Percentiles rank a stretch among this genome's conserved stretches.
These are phyloP conservation scores for Sipha flava DNA, from an alignment of 1,140 invertebrate genomes.

Conservation along the genomic window DNA sequence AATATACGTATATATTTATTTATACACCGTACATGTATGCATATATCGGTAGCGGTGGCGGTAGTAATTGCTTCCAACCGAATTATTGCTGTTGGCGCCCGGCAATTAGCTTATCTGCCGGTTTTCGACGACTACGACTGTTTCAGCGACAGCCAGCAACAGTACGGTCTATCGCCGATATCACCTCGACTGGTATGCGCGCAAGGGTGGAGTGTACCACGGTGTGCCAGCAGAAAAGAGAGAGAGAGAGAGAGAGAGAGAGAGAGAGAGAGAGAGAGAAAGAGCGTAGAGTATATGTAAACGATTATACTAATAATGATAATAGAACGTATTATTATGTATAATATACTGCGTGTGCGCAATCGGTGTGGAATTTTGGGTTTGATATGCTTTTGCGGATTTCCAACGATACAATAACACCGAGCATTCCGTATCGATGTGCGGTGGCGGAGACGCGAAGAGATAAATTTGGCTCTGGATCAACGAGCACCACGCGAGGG, in stretches of 20 bases:
- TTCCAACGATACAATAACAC: constrained; percentile 17
- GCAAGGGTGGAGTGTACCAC: too few species aligned
- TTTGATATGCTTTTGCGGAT: constrained; percentile 18
- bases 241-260: too few species aligned
- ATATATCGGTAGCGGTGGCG: background rate
- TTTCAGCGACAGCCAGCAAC: too few species aligned
- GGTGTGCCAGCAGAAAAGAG: too few species aligned
- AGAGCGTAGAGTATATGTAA: too few species aligned
- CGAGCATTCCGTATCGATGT: background rate
- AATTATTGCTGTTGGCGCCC: constrained; percentile 25
- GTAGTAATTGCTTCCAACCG: constrained; percentile 20
- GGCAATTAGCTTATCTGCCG: constrained; percentile 19
- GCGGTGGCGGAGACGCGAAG: background rate
- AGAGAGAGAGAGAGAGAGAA: too few species aligned
- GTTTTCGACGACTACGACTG: background rate
- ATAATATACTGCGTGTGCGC: background rate
- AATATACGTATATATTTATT: background rate
- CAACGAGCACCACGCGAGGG: constrained; percentile 1
- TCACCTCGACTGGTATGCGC: too few species aligned
- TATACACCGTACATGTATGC: too few species aligned
- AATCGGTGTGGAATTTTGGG: background rate
- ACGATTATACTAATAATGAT: background rate
- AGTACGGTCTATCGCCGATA: background rate
- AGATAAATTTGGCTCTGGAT: constrained; percentile 29
- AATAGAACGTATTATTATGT: background rate